Conservation (phyloP, 2,888 invertebrate species). For the Troides helena region DNA sequence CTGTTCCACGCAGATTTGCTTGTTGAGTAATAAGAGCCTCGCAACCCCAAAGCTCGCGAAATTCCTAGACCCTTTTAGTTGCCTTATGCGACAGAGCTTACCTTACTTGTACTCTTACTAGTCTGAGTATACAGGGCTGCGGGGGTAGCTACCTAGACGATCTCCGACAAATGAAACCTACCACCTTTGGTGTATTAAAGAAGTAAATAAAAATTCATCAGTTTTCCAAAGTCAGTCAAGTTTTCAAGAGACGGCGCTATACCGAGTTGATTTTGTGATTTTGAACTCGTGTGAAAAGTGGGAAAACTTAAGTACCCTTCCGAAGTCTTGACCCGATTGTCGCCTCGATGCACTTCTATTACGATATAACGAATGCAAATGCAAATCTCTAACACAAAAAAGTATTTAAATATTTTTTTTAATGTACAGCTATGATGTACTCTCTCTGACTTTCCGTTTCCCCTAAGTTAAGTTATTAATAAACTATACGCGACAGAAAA, state of each 20-base stretch:
- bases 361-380: neutral
- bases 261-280: neutral
- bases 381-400: neutral
- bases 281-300: slow-evolving; percentile 1
- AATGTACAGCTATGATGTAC: too few species aligned
- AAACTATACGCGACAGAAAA: too few species aligned
- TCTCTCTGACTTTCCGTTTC: neutral
- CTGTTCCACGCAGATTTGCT: too few species aligned
- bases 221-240: neutral
- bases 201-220: neutral
- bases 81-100: too few species aligned
- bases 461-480: neutral
- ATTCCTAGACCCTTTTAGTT: too few species aligned
- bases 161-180: too few species aligned
- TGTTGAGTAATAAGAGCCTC: too few species aligned
- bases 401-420: neutral
- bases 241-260: neutral
- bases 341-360: neutral
- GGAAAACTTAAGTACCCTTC: neutral
- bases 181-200: neutral
- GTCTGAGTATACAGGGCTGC: too few species aligned
- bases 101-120: too few species aligned
- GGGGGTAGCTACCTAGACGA: too few species aligned
- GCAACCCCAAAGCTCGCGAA: too few species aligned
- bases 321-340: slow-evolving; percentile 2